Percentiles rank a stretch among this genome's conserved stretches.
Conservation (phyloP, 2,797 vertebrate genomes). For the Epinephelus coioides region DNA sequence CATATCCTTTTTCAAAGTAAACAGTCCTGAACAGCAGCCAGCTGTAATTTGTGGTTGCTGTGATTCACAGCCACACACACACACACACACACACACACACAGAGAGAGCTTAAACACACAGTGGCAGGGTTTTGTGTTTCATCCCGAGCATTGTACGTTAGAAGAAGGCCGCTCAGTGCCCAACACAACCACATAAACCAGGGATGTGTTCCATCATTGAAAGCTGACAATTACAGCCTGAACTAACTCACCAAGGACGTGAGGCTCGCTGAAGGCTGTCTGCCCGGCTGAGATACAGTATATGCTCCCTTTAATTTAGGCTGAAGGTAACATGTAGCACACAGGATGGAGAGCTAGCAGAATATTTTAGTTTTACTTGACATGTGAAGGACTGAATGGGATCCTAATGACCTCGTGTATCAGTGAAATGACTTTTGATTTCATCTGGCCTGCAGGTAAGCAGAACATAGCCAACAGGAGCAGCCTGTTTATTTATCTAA, state of each 20-base stretch:
- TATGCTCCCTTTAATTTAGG: conserved; percentile 55
- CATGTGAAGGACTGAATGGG: conserved; percentile 29
- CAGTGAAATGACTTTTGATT: conserved; percentile 4
- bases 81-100: conserved; percentile 14
- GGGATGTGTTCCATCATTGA: conserved; percentile 62
- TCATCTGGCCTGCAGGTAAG: conserved; percentile 4
- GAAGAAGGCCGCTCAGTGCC: conserved; percentile 53
- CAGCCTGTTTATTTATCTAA: background rate
- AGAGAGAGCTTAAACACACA: conserved; percentile 34
- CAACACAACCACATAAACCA: conserved; percentile 70
- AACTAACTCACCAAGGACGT: conserved; percentile 60
- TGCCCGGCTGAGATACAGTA: conserved; percentile 39
- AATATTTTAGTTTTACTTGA: conserved; percentile 27
- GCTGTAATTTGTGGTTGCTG: conserved; percentile 55
- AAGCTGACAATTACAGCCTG: conserved; percentile 66
- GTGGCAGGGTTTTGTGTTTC: conserved; percentile 53
- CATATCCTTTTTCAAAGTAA: conserved; percentile 57
- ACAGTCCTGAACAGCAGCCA: conserved; percentile 65
- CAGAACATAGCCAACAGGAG: background rate
- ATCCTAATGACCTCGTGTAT: background rate
- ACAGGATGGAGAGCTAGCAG: conserved; percentile 3
- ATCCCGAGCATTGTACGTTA: conserved; percentile 46
- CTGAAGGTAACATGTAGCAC: conserved; percentile 35
- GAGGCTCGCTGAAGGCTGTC: conserved; percentile 47
- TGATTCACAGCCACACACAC: conserved; percentile 43